Evolutionary conservation across 1,140 invertebrate genomes (phyloP), one percentile per base, ranked within the genome.

Genomic region (Rhyacophila brunnea): DNA sequence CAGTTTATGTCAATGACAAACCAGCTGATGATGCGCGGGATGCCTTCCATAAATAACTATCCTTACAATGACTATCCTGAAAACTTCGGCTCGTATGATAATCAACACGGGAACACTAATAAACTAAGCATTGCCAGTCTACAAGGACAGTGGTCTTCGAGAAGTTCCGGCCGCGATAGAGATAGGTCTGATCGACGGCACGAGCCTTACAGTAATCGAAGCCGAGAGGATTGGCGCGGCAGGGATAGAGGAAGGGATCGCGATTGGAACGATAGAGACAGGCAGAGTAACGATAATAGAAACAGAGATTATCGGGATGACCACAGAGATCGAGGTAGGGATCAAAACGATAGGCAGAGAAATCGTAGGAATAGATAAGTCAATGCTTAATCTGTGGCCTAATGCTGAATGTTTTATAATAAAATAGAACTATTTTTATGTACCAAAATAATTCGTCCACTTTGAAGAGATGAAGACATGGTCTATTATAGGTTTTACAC

Each of bases 81-180:
- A 15, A 17, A 36, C 13, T 47, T 38, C 6, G 42, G 44, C 1
- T 43, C 18, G 15, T 58, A 46, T 14, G 48, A 58, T 18, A 34
- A 32, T 32, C 32, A 46, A 19, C 46, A 58, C 23, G 34, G 48
- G 17, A 13, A 51, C 72, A 42, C 65, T 56, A 44, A 67, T 69
- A 40, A 69, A 34, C 54, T 79, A 13, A 69, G 70, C 13, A 65
- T 72, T 38, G 74, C 75, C 3, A 78, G 75, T 62, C 70, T 78
- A 56, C 75, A 78, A 65, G 77, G 76, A 6, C 73, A 77, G 52
- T 77, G 74, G 77, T 66, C 70, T 1, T 70, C 74, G 40, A 70
- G 74, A 59, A 64, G 67, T 34, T n/a, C n/a, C n/a, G n/a, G n/a
- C n/a, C n/a, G n/a, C n/a, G n/a, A n/a, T 34, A 17, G 62, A 14